A percentile compares a stretch with the other conserved stretches of the same genome.
Evolutionary conservation across 2,888 invertebrate genomes (phyloP).

Genomic region (Drosophila prolongata): DNA sequence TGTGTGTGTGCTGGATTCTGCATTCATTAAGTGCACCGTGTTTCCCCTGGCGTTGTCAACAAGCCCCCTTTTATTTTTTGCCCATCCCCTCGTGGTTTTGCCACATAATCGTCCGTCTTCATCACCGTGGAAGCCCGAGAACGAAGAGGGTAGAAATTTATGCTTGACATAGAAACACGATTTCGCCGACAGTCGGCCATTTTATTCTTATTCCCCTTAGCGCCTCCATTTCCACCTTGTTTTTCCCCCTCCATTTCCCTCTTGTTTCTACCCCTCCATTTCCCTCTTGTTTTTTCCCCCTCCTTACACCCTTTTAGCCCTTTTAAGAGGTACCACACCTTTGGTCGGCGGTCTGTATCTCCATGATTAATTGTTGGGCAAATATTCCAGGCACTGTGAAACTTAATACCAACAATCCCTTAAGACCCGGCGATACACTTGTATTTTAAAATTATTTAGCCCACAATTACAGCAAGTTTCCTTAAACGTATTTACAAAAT

Average conservation of each 20-base stretch:
- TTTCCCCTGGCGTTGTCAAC: constrained; percentile 45
- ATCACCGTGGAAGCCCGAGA: constrained; percentile 36
- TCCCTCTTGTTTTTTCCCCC: background rate
- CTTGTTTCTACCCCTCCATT: background rate
- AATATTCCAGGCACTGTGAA: constrained; percentile 14
- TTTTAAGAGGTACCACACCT: constrained; percentile 22
- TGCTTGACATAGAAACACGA: constrained; percentile 80
- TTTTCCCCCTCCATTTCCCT: background rate
- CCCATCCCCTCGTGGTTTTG: constrained; percentile 2
- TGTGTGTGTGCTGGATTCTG: constrained; percentile 22
- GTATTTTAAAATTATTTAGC: background rate
- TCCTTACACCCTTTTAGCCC: background rate
- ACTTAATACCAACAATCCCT: constrained; percentile 3
- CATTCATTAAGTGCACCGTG: constrained; percentile 68
- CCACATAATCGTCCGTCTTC: constrained; percentile 66
- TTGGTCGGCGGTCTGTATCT: constrained; percentile 4
- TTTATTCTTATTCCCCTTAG: constrained; percentile 61
- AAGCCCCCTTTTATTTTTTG: constrained; percentile 9
- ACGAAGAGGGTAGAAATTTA: constrained; percentile 63
- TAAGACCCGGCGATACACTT: background rate
- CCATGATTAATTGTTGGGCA: constrained; percentile 33
- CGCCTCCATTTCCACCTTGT: constrained; percentile 1
- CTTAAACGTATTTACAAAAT: background rate
- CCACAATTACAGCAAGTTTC: background rate
- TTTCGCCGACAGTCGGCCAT: constrained; percentile 68